Conservation (phyloP, 2,888 invertebrate species). For the Crepidodera aurea region DNA sequence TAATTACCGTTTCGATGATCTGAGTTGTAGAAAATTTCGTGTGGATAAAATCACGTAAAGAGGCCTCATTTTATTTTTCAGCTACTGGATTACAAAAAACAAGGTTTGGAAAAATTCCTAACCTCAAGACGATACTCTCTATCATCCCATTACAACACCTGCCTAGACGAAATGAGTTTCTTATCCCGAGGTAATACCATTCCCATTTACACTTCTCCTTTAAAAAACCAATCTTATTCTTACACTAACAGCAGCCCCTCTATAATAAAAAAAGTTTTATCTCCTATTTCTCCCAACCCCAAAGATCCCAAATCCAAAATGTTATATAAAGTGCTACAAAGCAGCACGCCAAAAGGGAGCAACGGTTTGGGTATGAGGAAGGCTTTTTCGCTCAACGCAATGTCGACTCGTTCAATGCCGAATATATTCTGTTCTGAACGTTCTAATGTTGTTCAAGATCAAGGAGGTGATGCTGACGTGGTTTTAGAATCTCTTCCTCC, state of each 20-base stretch:
- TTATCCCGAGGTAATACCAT: slow-evolving; percentile 37
- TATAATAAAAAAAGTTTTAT: slow-evolving; percentile 20
- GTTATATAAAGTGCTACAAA: slow-evolving; percentile 17
- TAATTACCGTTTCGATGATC: too few species aligned
- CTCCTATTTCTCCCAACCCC: slow-evolving; percentile 22
- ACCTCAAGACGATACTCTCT: slow-evolving; percentile 35
- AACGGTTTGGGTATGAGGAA: slow-evolving; percentile 21
- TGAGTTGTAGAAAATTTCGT: too few species aligned
- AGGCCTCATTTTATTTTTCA: too few species aligned
- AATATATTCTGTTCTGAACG: slow-evolving; percentile 26
- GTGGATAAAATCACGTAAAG: too few species aligned
- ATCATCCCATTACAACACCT: slow-evolving; percentile 35
- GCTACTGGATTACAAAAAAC: slow-evolving; percentile 40
- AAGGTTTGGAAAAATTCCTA: slow-evolving; percentile 38
- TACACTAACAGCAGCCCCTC: slow-evolving; percentile 18
- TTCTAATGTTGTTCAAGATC: slow-evolving; percentile 38
- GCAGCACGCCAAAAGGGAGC: slow-evolving; percentile 17
- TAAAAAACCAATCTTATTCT: slow-evolving; percentile 11
- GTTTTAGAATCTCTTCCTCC: slow-evolving; percentile 7
- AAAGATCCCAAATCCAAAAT: slow-evolving; percentile 14
- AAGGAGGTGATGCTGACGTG: slow-evolving; percentile 15
- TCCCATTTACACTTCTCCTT: slow-evolving; percentile 35
- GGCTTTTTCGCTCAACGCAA: slow-evolving; percentile 25
- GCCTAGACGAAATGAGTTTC: slow-evolving; percentile 35
- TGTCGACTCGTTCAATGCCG: slow-evolving; percentile 32